Evolutionary conservation across 2,113 vertebrate species (phyloP), one percentile per base, ranked within the genome.

Genomic region (Irena cyanogastra): DNA sequence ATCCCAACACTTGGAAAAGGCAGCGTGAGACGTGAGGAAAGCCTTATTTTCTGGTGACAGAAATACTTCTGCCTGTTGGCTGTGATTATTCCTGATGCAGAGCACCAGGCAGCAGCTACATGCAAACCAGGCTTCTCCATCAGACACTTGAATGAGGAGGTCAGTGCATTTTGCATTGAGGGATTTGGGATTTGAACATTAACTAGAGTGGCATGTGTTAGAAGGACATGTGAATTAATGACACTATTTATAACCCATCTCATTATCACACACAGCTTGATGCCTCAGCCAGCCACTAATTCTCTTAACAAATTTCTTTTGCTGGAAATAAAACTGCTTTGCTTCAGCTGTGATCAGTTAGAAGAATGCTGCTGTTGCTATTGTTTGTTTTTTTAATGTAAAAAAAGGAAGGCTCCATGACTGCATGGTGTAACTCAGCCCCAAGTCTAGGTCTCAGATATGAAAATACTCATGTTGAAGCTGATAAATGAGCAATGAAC

Each of bases 231-330:
- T 80, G 96, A 97, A 97, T 97, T 97, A 97, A 97, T 97, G 94
- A 93, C 95, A 95, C 97, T 98, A 97, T 98, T 98, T 98, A 97
- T 98, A 98, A 97, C 93, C 95, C 89, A 84, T 83, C 92, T 98
- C 96, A 97, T 98, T 98, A 98, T 96, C 97, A 96, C 81, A 95
- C 93, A 83, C 96, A 97, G 97, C 94, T 97, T 97, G 97, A 92
- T 95, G 92, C 96, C 83, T 96, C 87, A 97, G 96, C 96, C 94
- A 94, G 91, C 90, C 94, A 64, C 94, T 96, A 98, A 97, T 98
- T 98, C 89, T 96, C 94, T 96, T 96, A 97, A 95, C 86, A 81
- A 95, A 88, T 96, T 97, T 95, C 52, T 83, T 95, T 93, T 96
- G 87, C 97, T 97, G 89, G 59, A 87, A 96, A 92, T 86, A 93